A percentile compares a stretch with the other conserved stretches of the same genome.
These are phyloP conservation scores for Varanus komodoensis DNA, from an alignment of 2,113 vertebrate genomes.

Conservation along the genomic window DNA sequence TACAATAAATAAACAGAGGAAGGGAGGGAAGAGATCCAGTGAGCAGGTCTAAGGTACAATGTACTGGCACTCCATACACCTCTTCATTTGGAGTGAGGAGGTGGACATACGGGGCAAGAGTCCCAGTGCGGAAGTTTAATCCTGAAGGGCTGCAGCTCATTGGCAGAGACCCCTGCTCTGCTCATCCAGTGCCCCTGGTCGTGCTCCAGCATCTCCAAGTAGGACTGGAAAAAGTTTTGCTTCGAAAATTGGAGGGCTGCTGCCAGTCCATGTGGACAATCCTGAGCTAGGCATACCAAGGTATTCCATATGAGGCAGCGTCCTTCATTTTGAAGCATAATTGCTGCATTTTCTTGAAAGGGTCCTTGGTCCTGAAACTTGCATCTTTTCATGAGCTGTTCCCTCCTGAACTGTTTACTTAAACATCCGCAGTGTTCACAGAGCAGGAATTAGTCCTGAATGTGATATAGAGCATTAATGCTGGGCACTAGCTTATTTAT, in stretches of 20 bases:
- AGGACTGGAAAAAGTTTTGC: too few relatives aligned
- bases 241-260: too few relatives aligned
- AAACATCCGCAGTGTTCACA: background rate
- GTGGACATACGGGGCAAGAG: background rate
- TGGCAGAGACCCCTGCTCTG: too few relatives aligned
- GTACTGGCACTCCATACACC: background rate
- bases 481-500: conserved; percentile 8
- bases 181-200: too few relatives aligned
- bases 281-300: too few relatives aligned
- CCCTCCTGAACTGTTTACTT: background rate
- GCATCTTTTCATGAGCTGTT: background rate
- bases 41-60: background rate
- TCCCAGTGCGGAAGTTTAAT: background rate
- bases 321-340: background rate
- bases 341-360: background rate
- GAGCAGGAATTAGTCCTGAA: background rate
- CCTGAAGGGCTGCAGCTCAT: too few relatives aligned
- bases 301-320: too few relatives aligned
- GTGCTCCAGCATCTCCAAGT: too few relatives aligned
- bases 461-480: background rate
- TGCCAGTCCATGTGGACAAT: too few relatives aligned
- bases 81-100: background rate
- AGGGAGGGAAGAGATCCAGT: background rate
- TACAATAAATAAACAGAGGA: background rate
- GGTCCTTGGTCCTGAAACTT: background rate